Evolutionary conservation across 2,888 invertebrate species (phyloP).

Genomic region (Nomada hirtipes): DNA sequence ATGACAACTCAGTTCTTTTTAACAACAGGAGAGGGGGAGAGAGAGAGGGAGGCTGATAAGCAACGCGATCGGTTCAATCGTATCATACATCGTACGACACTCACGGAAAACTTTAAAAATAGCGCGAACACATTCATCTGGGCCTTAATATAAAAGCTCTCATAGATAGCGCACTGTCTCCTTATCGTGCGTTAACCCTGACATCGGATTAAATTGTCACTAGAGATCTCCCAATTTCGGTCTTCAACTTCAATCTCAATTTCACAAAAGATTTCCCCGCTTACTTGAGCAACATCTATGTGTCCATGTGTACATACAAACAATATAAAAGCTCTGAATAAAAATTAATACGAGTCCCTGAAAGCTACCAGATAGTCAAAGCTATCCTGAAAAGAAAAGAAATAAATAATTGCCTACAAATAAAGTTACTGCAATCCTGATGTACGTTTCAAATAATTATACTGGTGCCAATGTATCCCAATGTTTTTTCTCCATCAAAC

Average conservation of each 20-base stretch:
- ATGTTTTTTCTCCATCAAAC: no score
- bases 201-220: constrained; percentile 16
- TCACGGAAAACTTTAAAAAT: constrained; percentile 1
- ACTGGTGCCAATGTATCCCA: no score
- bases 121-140: not conserved
- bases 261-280: not conserved
- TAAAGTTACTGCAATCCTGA: no score
- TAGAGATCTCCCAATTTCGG: not conserved
- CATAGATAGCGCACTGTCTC: not conserved
- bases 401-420: no score
- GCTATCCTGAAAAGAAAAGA: no score
- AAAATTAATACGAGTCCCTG: not conserved
- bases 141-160: constrained; percentile 3
- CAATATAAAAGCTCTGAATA: not conserved
- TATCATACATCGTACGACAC: not conserved
- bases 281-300: not conserved
- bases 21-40: no score
- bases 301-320: no score
- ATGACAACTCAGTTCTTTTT: not conserved
- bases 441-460: no score
- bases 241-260: not conserved
- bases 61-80: not conserved
- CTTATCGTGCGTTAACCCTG: constrained; percentile 25
- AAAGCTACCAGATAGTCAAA: no score
- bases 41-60: not conserved